Base-by-base conservation (phyloP, 2,797 vertebrate species). In the Poecilia wingei region DNA sequence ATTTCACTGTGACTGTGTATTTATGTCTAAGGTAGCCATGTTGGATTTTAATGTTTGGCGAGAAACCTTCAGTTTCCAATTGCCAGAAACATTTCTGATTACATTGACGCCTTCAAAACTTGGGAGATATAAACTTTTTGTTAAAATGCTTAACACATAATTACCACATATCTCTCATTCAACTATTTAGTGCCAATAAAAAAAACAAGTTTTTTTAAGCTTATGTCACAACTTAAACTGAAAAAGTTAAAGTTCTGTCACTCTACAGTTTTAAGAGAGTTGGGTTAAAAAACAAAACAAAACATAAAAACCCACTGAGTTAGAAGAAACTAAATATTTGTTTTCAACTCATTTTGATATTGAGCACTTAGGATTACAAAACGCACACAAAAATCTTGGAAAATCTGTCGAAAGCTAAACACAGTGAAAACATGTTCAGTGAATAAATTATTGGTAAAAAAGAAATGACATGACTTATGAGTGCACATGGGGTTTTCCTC, bases 361-460 rank as follows among this genome's bases (percentile, higher is more conserved):
- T 45, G 41, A 45, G 13, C 2, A 28, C 45, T 45, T 28, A 70
- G 25, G 25, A 70, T 70, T 70, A 70, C 68, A 70, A 70, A 70
- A n/a, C 25, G 45, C 25, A 69, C 41, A 16, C 41, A 70, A 43
- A 70, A 43, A 70, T 45, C 22, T 45, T 70, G 25, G 68, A 41
- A 70, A 70, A 70, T 70, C 41, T 45, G 41, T n/a, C 43, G 41
- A 70, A 70, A 70, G 68, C 39, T 43, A n/a, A 70, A 31, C 68
- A 45, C 68, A n/a, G 68, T 45, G 68, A 45, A 70, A 70, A 70
- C 12, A 74, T 8, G 33, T 55, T 55, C 22, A 74, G 72, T 3
- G 33, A 55, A 74, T 53, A 55, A 73, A 53, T 73, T 18, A 73
- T 73, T 47, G 31, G 20, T 73, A 53, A 73, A 74, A 53, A 41